Evolutionary conservation across 2,113 vertebrate species (phyloP).

Genomic region (Procavia capensis): DNA sequence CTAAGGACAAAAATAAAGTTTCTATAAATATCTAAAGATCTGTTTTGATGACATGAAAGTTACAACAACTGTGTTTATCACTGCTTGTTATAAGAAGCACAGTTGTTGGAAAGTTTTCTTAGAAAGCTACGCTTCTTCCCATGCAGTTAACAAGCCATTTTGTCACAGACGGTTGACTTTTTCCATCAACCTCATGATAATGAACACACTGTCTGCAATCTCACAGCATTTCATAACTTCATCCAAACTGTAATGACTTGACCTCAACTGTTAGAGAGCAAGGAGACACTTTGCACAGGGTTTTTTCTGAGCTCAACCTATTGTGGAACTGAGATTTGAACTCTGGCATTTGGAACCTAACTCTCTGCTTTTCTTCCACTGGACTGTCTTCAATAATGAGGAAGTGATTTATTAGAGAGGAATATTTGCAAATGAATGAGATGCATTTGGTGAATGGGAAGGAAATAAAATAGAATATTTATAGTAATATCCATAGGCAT

Average conservation of each 20-base stretch:
- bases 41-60: not conserved
- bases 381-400: not conserved
- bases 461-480: not conserved
- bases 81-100: not conserved
- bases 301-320: not conserved
- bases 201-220: slow-evolving; percentile 66
- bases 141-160: not conserved
- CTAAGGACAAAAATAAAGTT: not conserved
- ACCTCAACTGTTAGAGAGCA: slow-evolving; percentile 55
- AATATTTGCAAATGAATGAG: not conserved
- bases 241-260: slow-evolving; percentile 59
- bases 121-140: not conserved
- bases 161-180: slow-evolving; percentile 33
- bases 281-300: not conserved
- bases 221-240: not conserved
- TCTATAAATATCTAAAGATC: not conserved
- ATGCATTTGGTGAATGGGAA: not conserved
- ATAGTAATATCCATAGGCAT: not conserved
- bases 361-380: not conserved
- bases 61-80: not conserved
- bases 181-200: slow-evolving; percentile 19
- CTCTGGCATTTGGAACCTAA: not conserved
- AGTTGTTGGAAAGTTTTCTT: not conserved
- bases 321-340: not conserved
- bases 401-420: not conserved